These are phyloP conservation scores for Aspidiotus destructor DNA, from an alignment of 2,888 invertebrate genomes.

Conservation along the genomic window DNA sequence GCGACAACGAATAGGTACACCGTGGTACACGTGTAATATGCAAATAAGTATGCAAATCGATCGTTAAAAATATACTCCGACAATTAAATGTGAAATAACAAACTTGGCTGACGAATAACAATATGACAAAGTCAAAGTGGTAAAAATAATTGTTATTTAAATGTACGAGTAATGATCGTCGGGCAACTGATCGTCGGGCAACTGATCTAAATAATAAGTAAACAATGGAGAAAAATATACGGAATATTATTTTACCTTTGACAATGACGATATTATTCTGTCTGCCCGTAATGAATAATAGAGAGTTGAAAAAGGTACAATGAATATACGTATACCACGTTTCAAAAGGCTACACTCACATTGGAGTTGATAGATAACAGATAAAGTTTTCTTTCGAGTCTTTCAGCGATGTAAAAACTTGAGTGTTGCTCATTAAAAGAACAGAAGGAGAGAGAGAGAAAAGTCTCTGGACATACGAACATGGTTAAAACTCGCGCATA, in stretches of 20 bases:
- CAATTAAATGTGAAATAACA: constrained; percentile 1
- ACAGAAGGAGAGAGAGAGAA: background rate
- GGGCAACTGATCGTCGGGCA: constrained; percentile 1
- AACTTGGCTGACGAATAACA: constrained; percentile 4
- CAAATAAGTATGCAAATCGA: constrained; percentile 16
- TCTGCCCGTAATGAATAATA: background rate
- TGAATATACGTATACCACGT: background rate
- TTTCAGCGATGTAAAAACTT: background rate
- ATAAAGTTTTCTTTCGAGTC: background rate
- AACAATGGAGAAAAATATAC: background rate
- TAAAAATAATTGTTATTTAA: constrained; percentile 4
- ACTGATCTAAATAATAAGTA: constrained; percentile 2
- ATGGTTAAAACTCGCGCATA: background rate
- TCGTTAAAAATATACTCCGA: constrained; percentile 5
- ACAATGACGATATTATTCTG: constrained; percentile 4
- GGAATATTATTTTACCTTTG: constrained; percentile 2
- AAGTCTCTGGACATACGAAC: background rate
- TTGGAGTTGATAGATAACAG: background rate
- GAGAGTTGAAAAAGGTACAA: background rate
- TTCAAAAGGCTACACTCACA: constrained; percentile 4
- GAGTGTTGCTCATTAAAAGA: constrained; percentile 4
- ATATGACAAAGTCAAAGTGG: constrained; percentile 4
- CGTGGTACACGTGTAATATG: constrained; percentile 24
- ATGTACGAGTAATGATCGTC: background rate
- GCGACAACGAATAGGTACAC: constrained; percentile 2